Conservation (phyloP, 2,888 invertebrate genomes). For the Theretra japonica region DNA sequence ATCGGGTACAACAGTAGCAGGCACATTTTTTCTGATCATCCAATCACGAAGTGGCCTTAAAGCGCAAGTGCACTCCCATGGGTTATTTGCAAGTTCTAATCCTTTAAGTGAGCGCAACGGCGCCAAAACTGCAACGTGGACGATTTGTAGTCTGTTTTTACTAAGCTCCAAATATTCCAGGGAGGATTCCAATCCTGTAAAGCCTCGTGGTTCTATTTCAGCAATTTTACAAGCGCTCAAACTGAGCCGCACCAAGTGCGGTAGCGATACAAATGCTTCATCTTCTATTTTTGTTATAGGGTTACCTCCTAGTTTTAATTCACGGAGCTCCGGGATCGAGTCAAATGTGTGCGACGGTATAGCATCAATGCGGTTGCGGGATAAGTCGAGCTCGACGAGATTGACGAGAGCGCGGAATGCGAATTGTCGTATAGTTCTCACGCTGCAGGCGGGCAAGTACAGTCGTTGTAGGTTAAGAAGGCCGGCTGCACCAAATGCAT, state of each 20-base stretch:
- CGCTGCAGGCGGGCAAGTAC: constrained; percentile 88
- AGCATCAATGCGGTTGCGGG: constrained; percentile 87
- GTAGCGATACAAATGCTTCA: constrained; percentile 87
- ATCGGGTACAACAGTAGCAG: constrained; percentile 87
- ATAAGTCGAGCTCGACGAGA: constrained; percentile 92
- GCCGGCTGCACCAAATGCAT: constrained; percentile 90
- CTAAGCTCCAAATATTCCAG: constrained; percentile 92
- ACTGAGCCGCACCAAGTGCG: constrained; percentile 89
- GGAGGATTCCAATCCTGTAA: constrained; percentile 88
- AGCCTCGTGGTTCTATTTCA: constrained; percentile 88
- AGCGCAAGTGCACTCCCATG: constrained; percentile 93
- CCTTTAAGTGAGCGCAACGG: constrained; percentile 89
- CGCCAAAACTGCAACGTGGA: constrained; percentile 87
- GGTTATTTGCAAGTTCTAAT: constrained; percentile 90
- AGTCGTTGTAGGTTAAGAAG: constrained; percentile 92
- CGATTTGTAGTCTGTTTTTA: constrained; percentile 88
- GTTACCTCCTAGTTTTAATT: constrained; percentile 90
- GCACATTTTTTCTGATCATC: constrained; percentile 92
- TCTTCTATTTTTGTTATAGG: constrained; percentile 88
- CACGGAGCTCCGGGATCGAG: constrained; percentile 89
- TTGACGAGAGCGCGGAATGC: constrained; percentile 92
- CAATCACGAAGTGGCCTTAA: constrained; percentile 90
- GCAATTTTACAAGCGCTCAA: constrained; percentile 89
- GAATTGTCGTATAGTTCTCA: constrained; percentile 88
- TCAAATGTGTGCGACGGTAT: constrained; percentile 91